These are phyloP conservation scores for Trichonephila clavata DNA, from an alignment of 1,140 invertebrate species.

Conservation along the genomic window DNA sequence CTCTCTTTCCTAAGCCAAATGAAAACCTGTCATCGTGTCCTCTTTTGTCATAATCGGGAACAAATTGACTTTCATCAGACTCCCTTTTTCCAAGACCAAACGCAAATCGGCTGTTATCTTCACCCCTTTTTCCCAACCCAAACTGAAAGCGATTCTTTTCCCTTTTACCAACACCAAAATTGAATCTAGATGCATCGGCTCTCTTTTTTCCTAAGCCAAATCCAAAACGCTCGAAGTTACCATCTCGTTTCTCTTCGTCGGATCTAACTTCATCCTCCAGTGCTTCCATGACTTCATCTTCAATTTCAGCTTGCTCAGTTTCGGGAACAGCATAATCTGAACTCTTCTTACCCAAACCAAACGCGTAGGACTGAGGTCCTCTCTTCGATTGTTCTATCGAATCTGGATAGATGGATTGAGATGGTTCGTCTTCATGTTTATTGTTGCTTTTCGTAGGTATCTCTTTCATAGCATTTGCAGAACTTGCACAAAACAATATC, in stretches of 20 bases:
- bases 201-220: constrained; percentile 75
- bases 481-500: neutral
- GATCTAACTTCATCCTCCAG: neutral
- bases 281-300: constrained; percentile 5
- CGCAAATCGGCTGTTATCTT: constrained; percentile 58
- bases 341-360: constrained; percentile 71
- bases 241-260: constrained; percentile 54
- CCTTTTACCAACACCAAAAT: constrained; percentile 71
- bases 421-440: constrained; percentile 37
- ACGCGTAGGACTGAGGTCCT: constrained; percentile 56
- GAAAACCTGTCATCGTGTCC: constrained; percentile 76
- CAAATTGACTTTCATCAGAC: constrained; percentile 50
- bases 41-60: constrained; percentile 76
- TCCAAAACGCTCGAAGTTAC: constrained; percentile 71
- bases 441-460: constrained; percentile 61
- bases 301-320: neutral
- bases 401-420: neutral
- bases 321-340: neutral
- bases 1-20: constrained; percentile 77
- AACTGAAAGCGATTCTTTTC: constrained; percentile 63
- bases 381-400: constrained; percentile 53
- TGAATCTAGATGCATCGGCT: constrained; percentile 33
- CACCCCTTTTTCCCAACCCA: constrained; percentile 73
- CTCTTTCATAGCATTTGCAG: constrained; percentile 24
- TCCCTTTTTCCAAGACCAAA: constrained; percentile 77